Evolutionary conservation across 2,888 invertebrate genomes (phyloP).

Genomic region (Shargacucullia verbasci): DNA sequence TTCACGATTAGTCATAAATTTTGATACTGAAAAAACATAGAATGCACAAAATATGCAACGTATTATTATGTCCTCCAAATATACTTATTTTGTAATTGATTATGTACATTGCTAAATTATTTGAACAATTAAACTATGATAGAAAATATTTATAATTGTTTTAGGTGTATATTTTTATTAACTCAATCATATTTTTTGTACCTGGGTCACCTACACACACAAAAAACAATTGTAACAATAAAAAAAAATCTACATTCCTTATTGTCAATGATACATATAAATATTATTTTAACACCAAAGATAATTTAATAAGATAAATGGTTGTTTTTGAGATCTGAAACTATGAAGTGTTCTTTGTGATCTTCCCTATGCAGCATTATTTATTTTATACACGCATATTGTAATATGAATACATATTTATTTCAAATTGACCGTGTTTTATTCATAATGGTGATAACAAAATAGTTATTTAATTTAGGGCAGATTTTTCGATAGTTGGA

Average conservation of each 20-base stretch:
- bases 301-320: conserved; percentile 46
- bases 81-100: conserved; percentile 12
- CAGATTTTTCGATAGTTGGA: no score
- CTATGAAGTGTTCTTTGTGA: conserved; percentile 62
- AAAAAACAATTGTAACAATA: neutral
- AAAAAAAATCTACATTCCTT: neutral
- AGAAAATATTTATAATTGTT: no score
- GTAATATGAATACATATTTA: conserved; percentile 64
- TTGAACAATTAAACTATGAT: no score
- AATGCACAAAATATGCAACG: conserved; percentile 65
- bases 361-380: conserved; percentile 69
- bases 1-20: conserved; percentile 73
- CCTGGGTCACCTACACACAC: neutral
- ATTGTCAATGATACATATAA: conserved; percentile 17
- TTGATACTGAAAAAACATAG: conserved; percentile 66
- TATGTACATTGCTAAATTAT: conserved; percentile 1
- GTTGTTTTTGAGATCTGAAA: conserved; percentile 65
- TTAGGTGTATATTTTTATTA: no score
- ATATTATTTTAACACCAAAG: conserved; percentile 64
- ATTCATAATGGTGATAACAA: no score
- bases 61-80: conserved; percentile 24
- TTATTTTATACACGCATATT: conserved; percentile 70
- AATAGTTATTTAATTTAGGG: no score
- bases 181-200: neutral
- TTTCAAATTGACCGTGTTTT: conserved; percentile 52